Conservation (phyloP, 2,797 vertebrate genomes). For the Sebastes minor region DNA sequence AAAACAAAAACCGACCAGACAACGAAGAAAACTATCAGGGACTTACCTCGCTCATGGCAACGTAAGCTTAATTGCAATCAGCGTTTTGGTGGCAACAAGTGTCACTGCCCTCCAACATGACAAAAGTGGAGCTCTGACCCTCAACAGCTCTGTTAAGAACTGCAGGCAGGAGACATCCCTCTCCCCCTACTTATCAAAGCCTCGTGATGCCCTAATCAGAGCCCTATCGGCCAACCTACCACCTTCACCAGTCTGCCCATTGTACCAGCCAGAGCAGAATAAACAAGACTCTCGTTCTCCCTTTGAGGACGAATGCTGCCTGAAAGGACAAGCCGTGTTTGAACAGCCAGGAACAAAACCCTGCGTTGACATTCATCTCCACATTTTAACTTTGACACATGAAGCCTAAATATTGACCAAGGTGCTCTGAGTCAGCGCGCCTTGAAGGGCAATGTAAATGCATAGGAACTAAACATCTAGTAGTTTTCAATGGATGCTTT, state of each 20-base stretch:
- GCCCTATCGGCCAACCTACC: conserved; percentile 57
- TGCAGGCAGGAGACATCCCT: conserved; percentile 24
- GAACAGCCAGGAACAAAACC: conserved; percentile 58
- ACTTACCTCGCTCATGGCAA: conserved; percentile 73
- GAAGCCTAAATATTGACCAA: conserved; percentile 69
- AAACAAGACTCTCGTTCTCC: conserved; percentile 55
- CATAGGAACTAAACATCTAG: conserved; percentile 1
- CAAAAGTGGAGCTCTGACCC: conserved; percentile 36
- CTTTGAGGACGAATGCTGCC: conserved; percentile 59
- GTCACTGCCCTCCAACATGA: conserved; percentile 30
- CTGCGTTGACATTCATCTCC: conserved; percentile 55
- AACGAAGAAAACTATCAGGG: conserved; percentile 1
- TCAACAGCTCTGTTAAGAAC: conserved; percentile 52
- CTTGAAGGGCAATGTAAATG: conserved; percentile 37
- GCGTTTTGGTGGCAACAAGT: conserved; percentile 13
- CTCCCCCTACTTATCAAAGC: conserved; percentile 52
- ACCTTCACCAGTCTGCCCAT: conserved; percentile 45
- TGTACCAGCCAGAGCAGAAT: conserved; percentile 40
- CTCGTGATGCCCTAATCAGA: conserved; percentile 66
- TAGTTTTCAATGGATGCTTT: background rate
- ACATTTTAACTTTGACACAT: conserved; percentile 46
- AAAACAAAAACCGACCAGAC: conserved; percentile 14
- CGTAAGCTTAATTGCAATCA: conserved; percentile 32
- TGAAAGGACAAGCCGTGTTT: conserved; percentile 69
- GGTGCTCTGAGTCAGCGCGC: conserved; percentile 14